A percentile compares a stretch with the other conserved stretches of the same genome.
Evolutionary conservation across 2,113 vertebrate genomes (phyloP).

Genomic region (Ailurus styani): DNA sequence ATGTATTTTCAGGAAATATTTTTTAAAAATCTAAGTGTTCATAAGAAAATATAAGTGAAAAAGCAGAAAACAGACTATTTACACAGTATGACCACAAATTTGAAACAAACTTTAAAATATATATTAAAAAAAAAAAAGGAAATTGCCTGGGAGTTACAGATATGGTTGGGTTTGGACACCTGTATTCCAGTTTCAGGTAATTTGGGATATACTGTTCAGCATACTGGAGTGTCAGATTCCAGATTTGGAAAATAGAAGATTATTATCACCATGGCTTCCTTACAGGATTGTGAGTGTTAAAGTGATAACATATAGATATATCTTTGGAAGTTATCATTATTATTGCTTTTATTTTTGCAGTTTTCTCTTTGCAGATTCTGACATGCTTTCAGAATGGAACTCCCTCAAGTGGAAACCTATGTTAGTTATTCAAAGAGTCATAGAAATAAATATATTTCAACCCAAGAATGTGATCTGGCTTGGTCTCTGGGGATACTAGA

Average conservation of each 20-base stretch:
- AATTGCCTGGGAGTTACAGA: not conserved
- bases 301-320: not conserved
- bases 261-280: not conserved
- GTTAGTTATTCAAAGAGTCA: slow-evolving; percentile 11
- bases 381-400: not conserved
- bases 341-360: not conserved
- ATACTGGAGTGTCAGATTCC: not conserved
- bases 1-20: not conserved
- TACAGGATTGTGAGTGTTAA: not conserved
- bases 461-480: not conserved
- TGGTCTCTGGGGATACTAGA: not conserved
- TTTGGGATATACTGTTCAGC: not conserved
- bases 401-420: not conserved
- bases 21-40: not conserved
- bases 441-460: not conserved
- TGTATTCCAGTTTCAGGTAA: not conserved
- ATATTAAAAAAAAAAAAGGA: not conserved
- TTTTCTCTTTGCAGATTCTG: slow-evolving; percentile 11
- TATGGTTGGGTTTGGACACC: not conserved
- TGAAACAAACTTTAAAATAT: not conserved
- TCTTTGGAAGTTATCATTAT: not conserved
- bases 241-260: not conserved
- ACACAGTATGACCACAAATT: not conserved
- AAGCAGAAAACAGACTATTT: not conserved
- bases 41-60: not conserved